Evolutionary conservation across 2,888 invertebrate genomes (phyloP), one percentile per base, ranked within the genome.

Genomic region (Seira ritae): DNA sequence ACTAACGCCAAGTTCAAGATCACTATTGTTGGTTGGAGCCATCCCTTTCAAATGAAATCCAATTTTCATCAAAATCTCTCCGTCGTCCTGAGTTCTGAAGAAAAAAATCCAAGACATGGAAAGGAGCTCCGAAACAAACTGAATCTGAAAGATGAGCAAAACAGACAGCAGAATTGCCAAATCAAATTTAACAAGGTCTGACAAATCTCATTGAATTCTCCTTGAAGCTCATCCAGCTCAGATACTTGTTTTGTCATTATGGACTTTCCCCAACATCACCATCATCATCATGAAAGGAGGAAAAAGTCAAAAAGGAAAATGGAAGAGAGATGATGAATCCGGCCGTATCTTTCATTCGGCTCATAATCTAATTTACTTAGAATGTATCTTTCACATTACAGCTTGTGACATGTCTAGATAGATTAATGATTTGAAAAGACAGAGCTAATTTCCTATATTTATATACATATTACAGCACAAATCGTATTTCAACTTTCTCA

Each of bases 401-500:
- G 2, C 31, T 31, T 31, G n/a, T n/a, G n/a, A n/a, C 8, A 31
- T 8, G 31, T 31, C 31, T 31, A 31, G 76, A 31, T 55, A 68
- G 76, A 76, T 76, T 76, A 76, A 76, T 76, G 76, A 76, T 67
- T 46, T 60, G 1, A 22, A 46, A 24, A 37, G 19, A 62, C 73
- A 65, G 15, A 50, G 1, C 50, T n/a, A 12, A 50, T 50, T 50
- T 50, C 12, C 50, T 50, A 50, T n/a, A 50, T 50, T 50, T 50
- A 50, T 50, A n/a, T 15, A 73, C 19, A 37, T 20, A 20, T 37
- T 31, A 62, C 19, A 65, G 24, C 20, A 6, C 69, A 15, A 10
- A 65, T 65, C 24, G 17, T 62, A 80, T 60, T 80, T 80, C 68
- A 73, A 80, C 68, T 74, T 73, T 80, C 80, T 74, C 74, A 80